These are phyloP conservation scores for Psylliodes chrysocephalus DNA, from an alignment of 2,888 invertebrate genomes.

Conservation along the genomic window DNA sequence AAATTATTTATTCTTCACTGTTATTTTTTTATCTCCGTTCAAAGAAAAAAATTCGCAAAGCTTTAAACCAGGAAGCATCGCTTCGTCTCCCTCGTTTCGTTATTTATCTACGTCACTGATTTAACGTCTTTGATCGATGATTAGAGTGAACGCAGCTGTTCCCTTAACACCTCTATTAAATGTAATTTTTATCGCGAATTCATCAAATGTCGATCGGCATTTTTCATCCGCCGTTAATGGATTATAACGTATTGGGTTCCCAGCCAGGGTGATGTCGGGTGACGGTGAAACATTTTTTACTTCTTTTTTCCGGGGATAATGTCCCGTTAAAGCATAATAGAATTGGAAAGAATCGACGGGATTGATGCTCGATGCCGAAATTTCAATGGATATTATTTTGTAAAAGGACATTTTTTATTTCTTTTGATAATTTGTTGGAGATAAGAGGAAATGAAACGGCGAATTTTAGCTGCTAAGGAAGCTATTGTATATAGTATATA, in stretches of 20 bases:
- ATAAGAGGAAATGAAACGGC: no score
- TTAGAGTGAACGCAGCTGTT: conserved; percentile 59
- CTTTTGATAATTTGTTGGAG: no score
- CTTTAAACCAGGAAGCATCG: no score
- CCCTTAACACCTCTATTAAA: conserved; percentile 61
- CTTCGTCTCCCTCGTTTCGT: not conserved
- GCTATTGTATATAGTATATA: no score
- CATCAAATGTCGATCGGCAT: conserved; percentile 48
- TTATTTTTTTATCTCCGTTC: no score
- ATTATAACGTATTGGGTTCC: conserved; percentile 36
- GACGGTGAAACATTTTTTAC: conserved; percentile 20
- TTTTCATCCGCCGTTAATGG: conserved; percentile 43
- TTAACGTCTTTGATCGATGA: conserved; percentile 62
- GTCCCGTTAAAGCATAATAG: not conserved
- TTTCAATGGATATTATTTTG: no score
- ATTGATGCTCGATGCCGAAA: no score
- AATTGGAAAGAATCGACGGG: not conserved
- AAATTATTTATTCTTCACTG: no score
- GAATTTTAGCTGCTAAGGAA: no score
- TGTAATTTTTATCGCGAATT: conserved; percentile 57
- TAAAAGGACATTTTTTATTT: no score
- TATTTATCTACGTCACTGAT: conserved; percentile 44
- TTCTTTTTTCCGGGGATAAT: conserved; percentile 22
- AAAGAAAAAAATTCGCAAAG: no score
- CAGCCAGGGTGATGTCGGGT: not conserved